These are phyloP conservation scores for Gryon sp. DNA, from an alignment of 1,140 invertebrate species.

Conservation along the genomic window DNA sequence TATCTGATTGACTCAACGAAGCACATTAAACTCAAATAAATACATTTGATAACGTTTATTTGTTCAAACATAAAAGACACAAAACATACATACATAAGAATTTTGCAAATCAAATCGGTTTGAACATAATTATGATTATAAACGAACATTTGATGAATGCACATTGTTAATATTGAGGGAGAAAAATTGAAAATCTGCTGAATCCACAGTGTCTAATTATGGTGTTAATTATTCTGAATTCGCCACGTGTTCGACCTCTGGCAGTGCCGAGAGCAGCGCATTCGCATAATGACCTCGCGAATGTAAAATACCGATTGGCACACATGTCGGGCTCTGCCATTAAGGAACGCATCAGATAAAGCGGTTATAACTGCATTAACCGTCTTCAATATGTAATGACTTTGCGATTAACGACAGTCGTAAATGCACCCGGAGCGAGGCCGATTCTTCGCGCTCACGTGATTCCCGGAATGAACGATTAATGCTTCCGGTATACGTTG, in stretches of 20 bases:
- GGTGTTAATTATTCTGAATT: constrained; percentile 65
- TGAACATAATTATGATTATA: too few relatives aligned
- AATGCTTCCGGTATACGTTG: constrained; percentile 61
- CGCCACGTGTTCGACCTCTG: constrained; percentile 65
- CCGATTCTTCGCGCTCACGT: constrained; percentile 53
- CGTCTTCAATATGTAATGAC: constrained; percentile 63
- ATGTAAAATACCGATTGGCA: constrained; percentile 64
- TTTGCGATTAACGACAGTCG: constrained; percentile 63
- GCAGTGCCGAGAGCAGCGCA: constrained; percentile 56
- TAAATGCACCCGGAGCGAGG: constrained; percentile 57
- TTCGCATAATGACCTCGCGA: constrained; percentile 63
- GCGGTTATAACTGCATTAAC: constrained; percentile 65
- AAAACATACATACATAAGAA: too few relatives aligned
- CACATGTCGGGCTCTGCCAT: constrained; percentile 55
- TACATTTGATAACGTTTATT: too few relatives aligned
- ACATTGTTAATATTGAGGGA: constrained; percentile 49
- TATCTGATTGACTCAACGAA: too few relatives aligned
- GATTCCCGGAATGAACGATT: constrained; percentile 59
- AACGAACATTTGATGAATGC: constrained; percentile 58
- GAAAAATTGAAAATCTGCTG: constrained; percentile 56
- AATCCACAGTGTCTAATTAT: constrained; percentile 63
- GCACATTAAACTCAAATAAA: too few relatives aligned
- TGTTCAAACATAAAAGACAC: too few relatives aligned
- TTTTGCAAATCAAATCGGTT: too few relatives aligned
- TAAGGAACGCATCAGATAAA: constrained; percentile 61